Conservation (phyloP, 2,888 invertebrate genomes). For the Protonemura montana region DNA sequence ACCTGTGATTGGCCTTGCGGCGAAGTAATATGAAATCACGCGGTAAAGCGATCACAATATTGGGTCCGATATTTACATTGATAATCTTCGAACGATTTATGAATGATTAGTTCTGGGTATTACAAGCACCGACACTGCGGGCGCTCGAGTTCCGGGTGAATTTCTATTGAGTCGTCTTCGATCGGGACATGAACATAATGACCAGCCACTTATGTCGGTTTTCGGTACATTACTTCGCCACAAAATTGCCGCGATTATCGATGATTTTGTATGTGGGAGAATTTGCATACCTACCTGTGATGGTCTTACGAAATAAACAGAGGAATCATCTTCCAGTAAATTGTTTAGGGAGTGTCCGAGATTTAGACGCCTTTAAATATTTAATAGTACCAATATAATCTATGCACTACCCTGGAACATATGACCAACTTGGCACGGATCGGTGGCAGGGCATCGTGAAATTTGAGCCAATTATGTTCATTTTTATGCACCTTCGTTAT, state of each 20-base stretch:
- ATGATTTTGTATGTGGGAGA: not conserved
- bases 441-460: too few species aligned
- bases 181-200: slow-evolving; percentile 3
- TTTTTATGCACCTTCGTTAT: not conserved
- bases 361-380: not conserved
- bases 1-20: not conserved
- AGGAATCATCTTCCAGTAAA: not conserved
- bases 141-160: not conserved
- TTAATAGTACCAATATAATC: not conserved
- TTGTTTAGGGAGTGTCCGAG: not conserved
- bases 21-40: not conserved
- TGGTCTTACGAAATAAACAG: not conserved
- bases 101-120: slow-evolving; percentile 29
- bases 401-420: not conserved
- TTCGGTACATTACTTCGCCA: slow-evolving; percentile 14
- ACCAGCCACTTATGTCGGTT: not conserved
- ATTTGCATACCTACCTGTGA: slow-evolving; percentile 1
- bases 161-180: slow-evolving; percentile 34
- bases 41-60: slow-evolving; percentile 22
- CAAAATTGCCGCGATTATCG: slow-evolving; percentile 23
- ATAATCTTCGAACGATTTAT: slow-evolving; percentile 20
- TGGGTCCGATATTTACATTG: slow-evolving; percentile 30
- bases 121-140: not conserved
- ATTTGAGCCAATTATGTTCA: not conserved
- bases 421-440: not conserved